phyloP scores from a whole-genome alignment of 2,888 invertebrate species.

The Cryptocephalus primarius region DNA sequence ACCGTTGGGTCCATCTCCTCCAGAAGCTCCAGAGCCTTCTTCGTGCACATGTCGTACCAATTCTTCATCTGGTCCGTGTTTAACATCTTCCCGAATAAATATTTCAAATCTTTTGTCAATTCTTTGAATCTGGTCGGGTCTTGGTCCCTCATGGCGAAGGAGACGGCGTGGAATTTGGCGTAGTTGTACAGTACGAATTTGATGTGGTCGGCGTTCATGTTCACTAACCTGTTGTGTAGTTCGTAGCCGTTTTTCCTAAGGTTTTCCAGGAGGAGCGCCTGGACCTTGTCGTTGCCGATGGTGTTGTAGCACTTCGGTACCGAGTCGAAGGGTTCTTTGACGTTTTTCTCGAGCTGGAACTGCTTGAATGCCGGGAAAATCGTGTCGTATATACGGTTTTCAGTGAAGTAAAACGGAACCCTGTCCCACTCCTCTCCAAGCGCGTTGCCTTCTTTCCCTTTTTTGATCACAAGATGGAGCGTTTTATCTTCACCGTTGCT shows the following conservation, averaged over 20 bases:
- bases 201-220: not conserved
- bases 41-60: not conserved
- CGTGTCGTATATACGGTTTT: too few species aligned
- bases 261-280: not conserved
- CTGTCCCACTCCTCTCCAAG: too few species aligned
- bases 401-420: too few species aligned
- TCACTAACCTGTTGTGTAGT: not conserved
- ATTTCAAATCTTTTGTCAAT: too few species aligned
- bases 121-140: not conserved
- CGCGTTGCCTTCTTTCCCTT: too few species aligned
- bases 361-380: too few species aligned
- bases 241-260: not conserved
- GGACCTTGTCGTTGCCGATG: constrained; percentile 4
- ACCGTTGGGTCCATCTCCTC: too few species aligned
- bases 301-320: constrained; percentile 12
- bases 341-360: not conserved
- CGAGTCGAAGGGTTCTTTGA: constrained; percentile 4
- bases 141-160: constrained; percentile 1
- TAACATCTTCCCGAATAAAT: not conserved
- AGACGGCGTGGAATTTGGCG: not conserved
- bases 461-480: too few species aligned
- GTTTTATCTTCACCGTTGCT: too few species aligned
- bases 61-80: too few species aligned
- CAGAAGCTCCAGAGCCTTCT: too few species aligned
- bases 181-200: not conserved